Evolutionary conservation across 2,888 invertebrate species (phyloP).

Genomic region (Iselma pallidipennis): DNA sequence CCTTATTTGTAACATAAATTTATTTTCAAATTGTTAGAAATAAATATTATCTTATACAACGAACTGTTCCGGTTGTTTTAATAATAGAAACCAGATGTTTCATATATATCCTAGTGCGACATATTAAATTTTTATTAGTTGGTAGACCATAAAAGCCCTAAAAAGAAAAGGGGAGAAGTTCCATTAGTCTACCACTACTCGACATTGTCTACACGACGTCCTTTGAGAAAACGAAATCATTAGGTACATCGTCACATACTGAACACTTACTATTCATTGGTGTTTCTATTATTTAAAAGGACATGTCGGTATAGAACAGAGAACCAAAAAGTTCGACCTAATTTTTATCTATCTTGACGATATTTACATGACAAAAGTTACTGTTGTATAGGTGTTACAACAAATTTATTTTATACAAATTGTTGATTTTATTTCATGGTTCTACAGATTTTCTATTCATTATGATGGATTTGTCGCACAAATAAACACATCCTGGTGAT

Average conservation of each 20-base stretch:
- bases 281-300: no score
- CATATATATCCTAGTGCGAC: neutral
- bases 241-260: neutral
- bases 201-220: no score
- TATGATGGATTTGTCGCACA: neutral
- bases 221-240: neutral
- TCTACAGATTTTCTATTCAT: neutral
- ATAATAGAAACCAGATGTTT: neutral
- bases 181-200: neutral
- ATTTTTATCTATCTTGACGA: neutral
- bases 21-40: constrained; percentile 5
- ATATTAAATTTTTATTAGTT: neutral
- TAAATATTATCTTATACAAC: constrained; percentile 5
- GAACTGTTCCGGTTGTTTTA: neutral
- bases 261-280: neutral
- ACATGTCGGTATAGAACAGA: no score
- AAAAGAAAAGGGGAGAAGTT: neutral
- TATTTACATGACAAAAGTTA: neutral
- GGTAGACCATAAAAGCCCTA: neutral
- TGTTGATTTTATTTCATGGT: no score
- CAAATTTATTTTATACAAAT: no score
- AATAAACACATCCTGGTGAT: no score
- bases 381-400: no score
- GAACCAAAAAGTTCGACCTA: neutral
- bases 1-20: constrained; percentile 32